Conservation (phyloP, 2,113 vertebrate genomes). For the Mustela nigripes region DNA sequence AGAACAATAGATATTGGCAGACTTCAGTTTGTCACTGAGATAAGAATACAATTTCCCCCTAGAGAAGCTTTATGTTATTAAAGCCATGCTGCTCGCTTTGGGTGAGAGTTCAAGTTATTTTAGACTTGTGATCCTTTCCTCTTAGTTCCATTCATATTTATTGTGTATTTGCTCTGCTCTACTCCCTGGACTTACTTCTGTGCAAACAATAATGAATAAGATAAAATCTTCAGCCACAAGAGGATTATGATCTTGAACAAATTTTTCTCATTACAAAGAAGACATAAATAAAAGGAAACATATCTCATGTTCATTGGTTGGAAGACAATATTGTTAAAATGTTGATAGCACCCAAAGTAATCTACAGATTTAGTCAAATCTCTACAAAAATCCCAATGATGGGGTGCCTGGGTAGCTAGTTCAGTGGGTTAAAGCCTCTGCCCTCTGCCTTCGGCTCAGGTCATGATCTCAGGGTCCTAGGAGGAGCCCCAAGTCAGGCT, state of each 20-base stretch:
- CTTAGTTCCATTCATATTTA: background rate
- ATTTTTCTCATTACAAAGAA: background rate
- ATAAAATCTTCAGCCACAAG: background rate
- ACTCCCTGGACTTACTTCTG: background rate
- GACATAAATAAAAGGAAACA: background rate
- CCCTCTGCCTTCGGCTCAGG: too few species aligned
- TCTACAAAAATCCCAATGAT: background rate
- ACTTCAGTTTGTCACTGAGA: background rate
- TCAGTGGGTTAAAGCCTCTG: too few species aligned
- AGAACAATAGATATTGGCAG: background rate
- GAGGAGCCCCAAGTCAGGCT: too few species aligned
- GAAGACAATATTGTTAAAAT: background rate
- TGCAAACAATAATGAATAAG: background rate
- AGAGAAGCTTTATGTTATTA: background rate
- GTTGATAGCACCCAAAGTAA: background rate
- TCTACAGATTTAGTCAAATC: background rate
- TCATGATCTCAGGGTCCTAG: too few species aligned
- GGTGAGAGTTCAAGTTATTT: background rate
- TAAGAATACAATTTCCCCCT: background rate
- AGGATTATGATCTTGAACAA: background rate
- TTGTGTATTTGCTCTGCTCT: background rate
- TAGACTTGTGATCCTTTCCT: background rate
- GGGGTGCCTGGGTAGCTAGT: background rate
- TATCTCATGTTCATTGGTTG: background rate
- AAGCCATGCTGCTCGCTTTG: background rate